Evolutionary conservation across 2,113 vertebrate species (phyloP).

Genomic region (Gnathonemus echidnorhynchus): DNA sequence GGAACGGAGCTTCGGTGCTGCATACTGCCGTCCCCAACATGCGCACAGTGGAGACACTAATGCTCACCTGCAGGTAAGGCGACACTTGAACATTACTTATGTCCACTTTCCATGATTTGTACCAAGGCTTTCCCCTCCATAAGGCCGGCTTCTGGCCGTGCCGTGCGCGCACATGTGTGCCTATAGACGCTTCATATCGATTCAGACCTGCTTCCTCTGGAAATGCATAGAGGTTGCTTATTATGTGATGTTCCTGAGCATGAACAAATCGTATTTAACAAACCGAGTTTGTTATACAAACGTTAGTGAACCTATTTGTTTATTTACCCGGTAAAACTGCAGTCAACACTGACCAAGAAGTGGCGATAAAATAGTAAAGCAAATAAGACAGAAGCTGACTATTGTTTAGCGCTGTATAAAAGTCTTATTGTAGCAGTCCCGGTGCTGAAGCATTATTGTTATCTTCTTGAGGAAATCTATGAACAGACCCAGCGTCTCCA

Average conservation of each 20-base stretch:
- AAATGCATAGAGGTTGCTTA: background rate
- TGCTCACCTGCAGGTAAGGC: background rate
- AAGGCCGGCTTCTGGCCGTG: background rate
- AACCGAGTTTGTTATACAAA: background rate
- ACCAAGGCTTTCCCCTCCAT: background rate
- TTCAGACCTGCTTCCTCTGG: background rate
- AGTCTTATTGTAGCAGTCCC: background rate
- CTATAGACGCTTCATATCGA: background rate
- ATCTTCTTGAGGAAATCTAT: constrained; percentile 15
- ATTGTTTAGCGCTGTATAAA: background rate
- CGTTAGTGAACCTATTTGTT: background rate
- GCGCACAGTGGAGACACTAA: background rate
- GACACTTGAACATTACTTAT: background rate
- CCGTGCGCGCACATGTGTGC: background rate
- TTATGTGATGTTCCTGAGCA: background rate
- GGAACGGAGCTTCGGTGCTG: background rate
- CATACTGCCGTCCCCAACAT: background rate
- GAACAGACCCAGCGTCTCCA: constrained; percentile 15
- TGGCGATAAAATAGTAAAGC: background rate
- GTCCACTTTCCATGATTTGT: background rate
- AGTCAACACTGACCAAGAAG: background rate
- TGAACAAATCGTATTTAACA: background rate
- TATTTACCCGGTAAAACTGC: background rate
- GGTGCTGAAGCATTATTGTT: background rate
- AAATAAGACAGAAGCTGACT: background rate